These are phyloP conservation scores for Drosophila anomalata DNA, from an alignment of 2,888 invertebrate genomes.

Conservation along the genomic window DNA sequence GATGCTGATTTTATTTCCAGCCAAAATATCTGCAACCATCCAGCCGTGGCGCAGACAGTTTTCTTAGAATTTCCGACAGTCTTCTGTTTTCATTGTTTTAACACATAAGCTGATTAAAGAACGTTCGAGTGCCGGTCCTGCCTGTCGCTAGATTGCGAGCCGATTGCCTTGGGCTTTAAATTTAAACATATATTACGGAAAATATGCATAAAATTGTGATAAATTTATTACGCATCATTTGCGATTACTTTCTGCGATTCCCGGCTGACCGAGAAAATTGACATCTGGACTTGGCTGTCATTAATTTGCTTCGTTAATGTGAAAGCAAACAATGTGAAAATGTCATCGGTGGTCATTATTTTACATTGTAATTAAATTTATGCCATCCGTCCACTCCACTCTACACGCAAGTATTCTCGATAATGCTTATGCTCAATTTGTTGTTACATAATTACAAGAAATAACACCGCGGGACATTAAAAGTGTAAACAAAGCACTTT, in stretches of 20 bases:
- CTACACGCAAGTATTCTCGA: conserved; percentile 22
- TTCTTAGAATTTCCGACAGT: conserved; percentile 14
- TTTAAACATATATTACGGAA: conserved; percentile 8
- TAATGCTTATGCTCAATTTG: conserved; percentile 59
- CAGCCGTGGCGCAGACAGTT: background rate
- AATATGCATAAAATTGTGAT: conserved; percentile 17
- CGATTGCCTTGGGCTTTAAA: conserved; percentile 1
- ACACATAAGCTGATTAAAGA: conserved; percentile 29
- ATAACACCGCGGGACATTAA: conserved; percentile 53
- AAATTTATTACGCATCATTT: conserved; percentile 21
- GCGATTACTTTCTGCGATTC: conserved; percentile 23
- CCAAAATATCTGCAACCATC: conserved; percentile 13
- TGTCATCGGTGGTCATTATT: conserved; percentile 38
- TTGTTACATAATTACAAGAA: conserved; percentile 66
- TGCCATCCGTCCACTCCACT: conserved; percentile 5
- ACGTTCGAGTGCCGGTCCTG: background rate
- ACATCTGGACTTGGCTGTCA: conserved; percentile 43
- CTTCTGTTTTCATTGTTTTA: conserved; percentile 19
- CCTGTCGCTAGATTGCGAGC: background rate
- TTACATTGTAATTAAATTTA: conserved; percentile 47
- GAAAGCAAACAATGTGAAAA: conserved; percentile 42
- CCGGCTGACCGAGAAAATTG: conserved; percentile 36
- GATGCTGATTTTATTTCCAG: conserved; percentile 29
- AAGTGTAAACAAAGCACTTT: conserved; percentile 28
- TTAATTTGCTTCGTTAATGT: conserved; percentile 45